Evolutionary conservation across 2,888 invertebrate genomes (phyloP).

Genomic region (Agrotis segetum): DNA sequence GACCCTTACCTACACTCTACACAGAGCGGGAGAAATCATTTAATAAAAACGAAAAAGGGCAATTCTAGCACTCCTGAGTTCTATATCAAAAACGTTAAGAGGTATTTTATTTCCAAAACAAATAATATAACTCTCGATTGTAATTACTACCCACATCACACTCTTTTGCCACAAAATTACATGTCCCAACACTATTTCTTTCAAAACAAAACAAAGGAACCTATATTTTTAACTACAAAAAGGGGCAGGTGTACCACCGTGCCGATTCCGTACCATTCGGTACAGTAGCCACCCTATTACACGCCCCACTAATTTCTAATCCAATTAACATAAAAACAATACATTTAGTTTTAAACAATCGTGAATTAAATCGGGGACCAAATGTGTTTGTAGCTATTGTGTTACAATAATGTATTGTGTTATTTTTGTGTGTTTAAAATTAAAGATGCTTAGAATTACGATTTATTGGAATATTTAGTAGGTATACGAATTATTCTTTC

Average conservation of each 20-base stretch:
- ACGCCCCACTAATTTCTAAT: conserved; percentile 60
- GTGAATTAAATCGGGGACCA: conserved; percentile 63
- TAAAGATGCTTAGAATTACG: no score
- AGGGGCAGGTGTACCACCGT: conserved; percentile 25
- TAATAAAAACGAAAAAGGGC: no score
- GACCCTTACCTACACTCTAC: no score
- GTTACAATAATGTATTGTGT: neutral
- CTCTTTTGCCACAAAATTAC: neutral
- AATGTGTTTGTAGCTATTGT: conserved; percentile 65
- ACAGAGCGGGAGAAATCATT: no score
- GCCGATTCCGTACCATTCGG: conserved; percentile 48
- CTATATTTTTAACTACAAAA: conserved; percentile 20
- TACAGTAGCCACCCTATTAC: conserved; percentile 54
- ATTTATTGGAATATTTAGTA: no score
- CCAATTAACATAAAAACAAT: conserved; percentile 66
- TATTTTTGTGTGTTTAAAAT: neutral
- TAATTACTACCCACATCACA: neutral
- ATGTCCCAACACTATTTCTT: conserved; percentile 11
- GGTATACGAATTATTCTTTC: no score
- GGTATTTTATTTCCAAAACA: neutral
- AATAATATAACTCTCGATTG: neutral
- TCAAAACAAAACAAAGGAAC: conserved; percentile 24
- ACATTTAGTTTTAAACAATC: conserved; percentile 57
- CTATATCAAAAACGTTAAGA: no score
- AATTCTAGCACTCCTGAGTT: no score